Percentiles rank a stretch among this genome's conserved stretches.
Conservation (phyloP, 2,113 vertebrate genomes). For the Varanus salvator region DNA sequence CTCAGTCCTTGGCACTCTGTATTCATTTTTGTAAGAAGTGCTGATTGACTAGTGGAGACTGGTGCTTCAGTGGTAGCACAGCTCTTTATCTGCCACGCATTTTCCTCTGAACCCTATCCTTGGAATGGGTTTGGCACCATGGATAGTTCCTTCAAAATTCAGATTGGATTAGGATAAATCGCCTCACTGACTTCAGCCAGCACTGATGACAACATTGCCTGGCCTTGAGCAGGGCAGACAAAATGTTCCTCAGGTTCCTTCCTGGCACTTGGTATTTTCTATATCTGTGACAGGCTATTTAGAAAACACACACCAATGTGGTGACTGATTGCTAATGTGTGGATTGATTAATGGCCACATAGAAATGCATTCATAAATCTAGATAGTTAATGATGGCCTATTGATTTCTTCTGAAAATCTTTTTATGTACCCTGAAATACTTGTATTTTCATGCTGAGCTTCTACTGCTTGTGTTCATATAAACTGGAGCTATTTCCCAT, state of each 20-base stretch:
- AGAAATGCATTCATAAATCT: constrained; percentile 35
- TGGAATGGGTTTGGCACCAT: no score
- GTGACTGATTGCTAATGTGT: background rate
- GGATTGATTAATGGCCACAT: constrained; percentile 21
- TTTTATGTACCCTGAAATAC: background rate
- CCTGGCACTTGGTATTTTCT: background rate
- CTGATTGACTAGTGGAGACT: background rate
- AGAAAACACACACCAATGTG: background rate
- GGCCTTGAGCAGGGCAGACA: background rate
- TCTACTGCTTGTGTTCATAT: background rate
- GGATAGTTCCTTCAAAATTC: no score
- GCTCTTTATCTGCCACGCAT: no score
- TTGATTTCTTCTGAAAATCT: constrained; percentile 8
- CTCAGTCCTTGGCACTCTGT: background rate
- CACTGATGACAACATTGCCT: background rate
- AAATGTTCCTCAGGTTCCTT: background rate
- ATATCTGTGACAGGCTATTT: background rate
- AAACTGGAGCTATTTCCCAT: background rate
- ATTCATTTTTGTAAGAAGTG: background rate
- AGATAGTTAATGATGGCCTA: background rate
- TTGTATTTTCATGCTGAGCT: rapidly evolving
- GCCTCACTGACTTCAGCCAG: no score
- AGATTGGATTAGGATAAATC: no score
- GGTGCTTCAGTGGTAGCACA: no score
- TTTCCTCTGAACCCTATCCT: no score